phyloP scores from a whole-genome alignment of 2,888 invertebrate species.

The Carpatolechia fugitivella region DNA sequence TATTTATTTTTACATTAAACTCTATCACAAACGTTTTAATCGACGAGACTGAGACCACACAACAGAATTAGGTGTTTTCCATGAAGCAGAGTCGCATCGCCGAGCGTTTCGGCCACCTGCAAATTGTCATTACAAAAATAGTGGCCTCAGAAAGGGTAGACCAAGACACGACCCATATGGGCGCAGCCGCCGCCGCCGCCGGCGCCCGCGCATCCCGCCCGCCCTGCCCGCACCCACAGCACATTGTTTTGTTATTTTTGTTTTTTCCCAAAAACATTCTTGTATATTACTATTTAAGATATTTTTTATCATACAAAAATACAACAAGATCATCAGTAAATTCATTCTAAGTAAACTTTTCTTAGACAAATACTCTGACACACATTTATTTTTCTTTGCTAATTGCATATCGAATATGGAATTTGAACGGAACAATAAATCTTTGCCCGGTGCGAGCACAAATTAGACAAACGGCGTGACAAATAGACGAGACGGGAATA shows the following conservation, averaged over 20 bases:
- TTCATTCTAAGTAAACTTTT: no score
- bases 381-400: conserved; percentile 10
- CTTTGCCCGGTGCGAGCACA: conserved; percentile 66
- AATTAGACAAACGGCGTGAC: conserved; percentile 70
- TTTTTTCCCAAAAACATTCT: no score
- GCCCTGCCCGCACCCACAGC: not conserved
- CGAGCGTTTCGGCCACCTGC: conserved; percentile 55
- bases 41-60: conserved; percentile 29
- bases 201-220: not conserved
- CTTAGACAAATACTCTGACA: no score
- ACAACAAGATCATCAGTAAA: no score
- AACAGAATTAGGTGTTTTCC: conserved; percentile 66
- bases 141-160: conserved; percentile 75
- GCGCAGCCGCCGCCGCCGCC: conserved; percentile 34
- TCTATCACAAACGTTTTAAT: not conserved
- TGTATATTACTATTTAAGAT: no score
- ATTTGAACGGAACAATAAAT: conserved; percentile 49
- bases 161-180: conserved; percentile 70
- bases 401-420: not conserved
- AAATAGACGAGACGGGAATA: conserved; percentile 68
- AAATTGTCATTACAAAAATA: conserved; percentile 76
- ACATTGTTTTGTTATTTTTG: no score
- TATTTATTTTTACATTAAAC: no score
- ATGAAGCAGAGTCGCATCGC: conserved; percentile 37
- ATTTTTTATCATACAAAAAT: no score